Conservation (phyloP, 2,888 invertebrate species). For the Brenthis daphne region DNA sequence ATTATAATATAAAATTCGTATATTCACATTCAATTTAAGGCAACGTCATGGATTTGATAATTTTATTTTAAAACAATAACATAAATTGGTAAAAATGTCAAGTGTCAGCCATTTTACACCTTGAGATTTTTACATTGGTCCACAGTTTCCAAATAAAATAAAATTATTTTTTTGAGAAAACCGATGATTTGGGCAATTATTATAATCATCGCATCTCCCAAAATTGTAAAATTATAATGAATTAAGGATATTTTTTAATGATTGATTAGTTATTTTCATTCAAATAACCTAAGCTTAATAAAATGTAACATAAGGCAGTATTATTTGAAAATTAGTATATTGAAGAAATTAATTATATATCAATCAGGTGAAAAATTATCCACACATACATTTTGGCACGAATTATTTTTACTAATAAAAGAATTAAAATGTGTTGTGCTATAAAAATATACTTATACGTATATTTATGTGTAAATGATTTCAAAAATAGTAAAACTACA, state of each 20-base stretch:
- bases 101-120: slow-evolving; percentile 73
- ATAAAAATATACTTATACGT: slow-evolving; percentile 14
- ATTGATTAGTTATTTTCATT: no score
- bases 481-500: slow-evolving; percentile 14
- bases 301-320: slow-evolving; percentile 50
- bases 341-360: no score
- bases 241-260: no score
- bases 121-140: slow-evolving; percentile 70
- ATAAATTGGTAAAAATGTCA: slow-evolving; percentile 68
- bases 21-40: slow-evolving; percentile 63
- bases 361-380: background rate
- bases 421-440: slow-evolving; percentile 6
- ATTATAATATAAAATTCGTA: slow-evolving; percentile 64
- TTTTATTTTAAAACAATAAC: slow-evolving; percentile 1
- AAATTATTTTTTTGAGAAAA: slow-evolving; percentile 37
- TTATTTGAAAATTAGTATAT: slow-evolving; percentile 3
- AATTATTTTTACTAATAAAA: slow-evolving; percentile 2
- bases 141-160: slow-evolving; percentile 24
- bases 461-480: slow-evolving; percentile 7
- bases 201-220: slow-evolving; percentile 21
- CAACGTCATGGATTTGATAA: slow-evolving; percentile 54
- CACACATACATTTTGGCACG: slow-evolving; percentile 26
- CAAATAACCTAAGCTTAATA: background rate
- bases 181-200: slow-evolving; percentile 46
- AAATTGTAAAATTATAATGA: slow-evolving; percentile 20